These are phyloP conservation scores for Mesocentrotus franciscanus DNA, from an alignment of 53 echinoderm and acorn worm species.

Conservation along the genomic window DNA sequence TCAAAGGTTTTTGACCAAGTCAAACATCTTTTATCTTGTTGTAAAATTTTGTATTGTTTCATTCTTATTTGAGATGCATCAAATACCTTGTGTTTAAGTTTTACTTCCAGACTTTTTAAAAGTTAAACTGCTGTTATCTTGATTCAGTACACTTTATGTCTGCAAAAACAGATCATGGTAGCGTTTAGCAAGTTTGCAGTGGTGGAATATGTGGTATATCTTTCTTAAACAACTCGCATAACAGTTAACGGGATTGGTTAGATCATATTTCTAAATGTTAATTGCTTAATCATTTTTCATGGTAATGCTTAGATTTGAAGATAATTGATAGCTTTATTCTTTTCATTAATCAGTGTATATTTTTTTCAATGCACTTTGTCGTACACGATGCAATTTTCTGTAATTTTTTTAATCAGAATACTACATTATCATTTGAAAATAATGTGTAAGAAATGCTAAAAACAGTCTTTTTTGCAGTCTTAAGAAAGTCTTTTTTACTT, in stretches of 20 bases:
- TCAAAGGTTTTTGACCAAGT: slow-evolving; percentile 49
- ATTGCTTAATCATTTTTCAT: neutral
- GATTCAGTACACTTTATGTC: neutral
- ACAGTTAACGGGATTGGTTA: neutral
- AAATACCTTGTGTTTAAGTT: slow-evolving; percentile 12
- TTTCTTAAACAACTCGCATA: slow-evolving; percentile 2
- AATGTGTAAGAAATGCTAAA: neutral
- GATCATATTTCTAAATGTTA: neutral
- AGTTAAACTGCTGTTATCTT: neutral
- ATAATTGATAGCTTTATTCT: neutral
- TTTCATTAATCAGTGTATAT: neutral
- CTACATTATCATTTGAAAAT: neutral
- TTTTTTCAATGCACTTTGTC: neutral
- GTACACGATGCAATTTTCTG: slow-evolving; percentile 1
- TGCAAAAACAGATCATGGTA: neutral
- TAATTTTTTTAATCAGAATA: neutral
- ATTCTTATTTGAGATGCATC: slow-evolving; percentile 17
- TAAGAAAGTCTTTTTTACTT: neutral
- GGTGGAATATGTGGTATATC: slow-evolving; percentile 9
- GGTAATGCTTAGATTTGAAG: neutral
- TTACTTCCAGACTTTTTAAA: slow-evolving; percentile 46
- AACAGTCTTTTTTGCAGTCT: neutral
- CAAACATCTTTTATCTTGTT: slow-evolving; percentile 28
- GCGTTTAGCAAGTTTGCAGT: slow-evolving; percentile 28
- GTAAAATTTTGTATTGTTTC: slow-evolving; percentile 24